Conservation (phyloP, 30 jellyfish, hydroid and myxozoan species). For the Aurelia sp. region DNA sequence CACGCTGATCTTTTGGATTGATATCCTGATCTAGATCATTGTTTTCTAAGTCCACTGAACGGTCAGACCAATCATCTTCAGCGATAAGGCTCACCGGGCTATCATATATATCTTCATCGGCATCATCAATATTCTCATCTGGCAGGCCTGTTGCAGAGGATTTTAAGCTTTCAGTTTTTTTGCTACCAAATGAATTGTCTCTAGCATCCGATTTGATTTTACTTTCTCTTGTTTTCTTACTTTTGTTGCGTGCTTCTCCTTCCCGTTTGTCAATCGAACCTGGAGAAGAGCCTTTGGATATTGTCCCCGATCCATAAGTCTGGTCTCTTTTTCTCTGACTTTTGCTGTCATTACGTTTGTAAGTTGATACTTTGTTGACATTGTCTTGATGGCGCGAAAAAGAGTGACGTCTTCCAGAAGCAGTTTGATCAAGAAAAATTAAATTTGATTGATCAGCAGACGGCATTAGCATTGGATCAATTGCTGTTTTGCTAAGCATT, state of each 20-base stretch:
- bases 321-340: not conserved
- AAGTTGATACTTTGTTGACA: not conserved
- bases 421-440: not conserved
- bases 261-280: too few species aligned
- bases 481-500: not conserved
- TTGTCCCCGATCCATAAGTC: not conserved
- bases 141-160: not conserved
- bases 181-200: not conserved
- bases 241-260: too few species aligned
- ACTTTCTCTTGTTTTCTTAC: not conserved
- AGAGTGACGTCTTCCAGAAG: not conserved
- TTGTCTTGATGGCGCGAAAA: not conserved
- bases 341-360: not conserved
- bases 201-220: not conserved
- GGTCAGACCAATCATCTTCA: not conserved
- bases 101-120: not conserved
- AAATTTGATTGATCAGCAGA: not conserved
- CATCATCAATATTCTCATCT: not conserved
- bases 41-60: not conserved
- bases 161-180: not conserved
- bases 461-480: not conserved
- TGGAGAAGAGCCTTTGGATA: not conserved
- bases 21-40: not conserved
- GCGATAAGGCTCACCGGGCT: not conserved
- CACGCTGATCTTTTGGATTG: not conserved